phyloP scores from a whole-genome alignment of 2,888 invertebrate genomes.

The Malthinus flaveolus region DNA sequence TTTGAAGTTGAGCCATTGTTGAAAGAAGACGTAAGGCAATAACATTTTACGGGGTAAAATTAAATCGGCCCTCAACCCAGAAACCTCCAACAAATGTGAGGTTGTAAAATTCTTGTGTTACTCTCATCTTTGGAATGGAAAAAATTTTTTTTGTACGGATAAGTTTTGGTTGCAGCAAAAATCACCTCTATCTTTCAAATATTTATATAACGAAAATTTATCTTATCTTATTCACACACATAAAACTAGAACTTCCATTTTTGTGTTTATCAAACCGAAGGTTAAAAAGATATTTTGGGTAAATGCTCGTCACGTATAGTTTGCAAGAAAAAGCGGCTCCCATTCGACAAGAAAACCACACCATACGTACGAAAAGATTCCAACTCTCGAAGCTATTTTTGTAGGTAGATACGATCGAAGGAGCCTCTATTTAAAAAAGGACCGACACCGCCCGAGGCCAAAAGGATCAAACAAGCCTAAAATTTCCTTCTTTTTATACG shows the following conservation, averaged over 20 bases:
- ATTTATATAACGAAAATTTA: constrained; percentile 11
- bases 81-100: too few species aligned
- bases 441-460: constrained; percentile 25
- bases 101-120: too few species aligned
- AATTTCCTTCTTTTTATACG: constrained; percentile 31
- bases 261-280: constrained; percentile 18
- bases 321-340: constrained; percentile 12
- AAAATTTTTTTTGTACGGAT: too few species aligned
- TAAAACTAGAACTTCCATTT: constrained; percentile 15
- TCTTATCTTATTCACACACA: constrained; percentile 20
- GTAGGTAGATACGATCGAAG: constrained; percentile 18
- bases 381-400: constrained; percentile 3
- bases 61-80: too few species aligned
- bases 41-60: too few species aligned
- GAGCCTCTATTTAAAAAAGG: constrained; percentile 26
- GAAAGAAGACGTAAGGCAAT: too few species aligned
- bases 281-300: constrained; percentile 19
- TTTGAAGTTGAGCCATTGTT: too few species aligned
- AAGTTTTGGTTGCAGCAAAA: too few species aligned
- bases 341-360: not conserved
- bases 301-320: constrained; percentile 12
- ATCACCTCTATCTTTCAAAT: not conserved
- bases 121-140: too few species aligned
- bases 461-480: constrained; percentile 30
- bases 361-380: not conserved